Percentiles rank a stretch among this genome's conserved stretches.
These are phyloP conservation scores for Thaumatotibia leucotreta DNA, from an alignment of 1,140 invertebrate species.

Conservation along the genomic window DNA sequence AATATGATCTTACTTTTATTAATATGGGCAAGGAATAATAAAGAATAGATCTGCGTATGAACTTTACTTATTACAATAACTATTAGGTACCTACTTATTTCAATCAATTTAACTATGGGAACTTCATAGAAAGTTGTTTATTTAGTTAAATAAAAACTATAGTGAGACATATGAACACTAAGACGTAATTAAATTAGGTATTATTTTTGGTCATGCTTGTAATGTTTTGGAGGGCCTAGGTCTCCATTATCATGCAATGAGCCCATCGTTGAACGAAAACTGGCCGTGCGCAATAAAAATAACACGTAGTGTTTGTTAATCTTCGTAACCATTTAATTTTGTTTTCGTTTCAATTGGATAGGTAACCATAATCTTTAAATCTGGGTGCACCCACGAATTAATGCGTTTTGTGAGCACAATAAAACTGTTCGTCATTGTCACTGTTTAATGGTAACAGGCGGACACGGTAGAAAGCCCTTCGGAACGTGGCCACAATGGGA, in stretches of 20 bases:
- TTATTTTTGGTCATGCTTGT: no score
- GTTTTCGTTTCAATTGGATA: no score
- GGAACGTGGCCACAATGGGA: not conserved
- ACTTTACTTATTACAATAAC: not conserved
- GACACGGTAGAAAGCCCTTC: slow-evolving; percentile 13
- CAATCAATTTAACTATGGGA: not conserved
- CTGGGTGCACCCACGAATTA: not conserved
- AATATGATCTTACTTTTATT: not conserved
- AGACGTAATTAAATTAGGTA: no score
- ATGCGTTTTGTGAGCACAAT: not conserved
- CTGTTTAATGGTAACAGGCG: not conserved
- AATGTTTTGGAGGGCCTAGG: no score
- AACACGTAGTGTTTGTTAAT: no score
- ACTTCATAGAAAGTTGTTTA: not conserved
- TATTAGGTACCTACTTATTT: no score
- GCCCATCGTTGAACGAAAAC: no score
- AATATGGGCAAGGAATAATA: not conserved
- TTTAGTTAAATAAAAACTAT: no score
- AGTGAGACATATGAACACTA: no score
- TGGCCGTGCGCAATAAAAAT: no score
- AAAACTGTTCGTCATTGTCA: slow-evolving; percentile 11
- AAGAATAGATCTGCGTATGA: not conserved
- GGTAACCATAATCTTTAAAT: not conserved
- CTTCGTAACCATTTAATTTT: no score
- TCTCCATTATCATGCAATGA: no score